Conservation (phyloP, 2,888 invertebrate genomes). For the Balanococcus diminutus region DNA sequence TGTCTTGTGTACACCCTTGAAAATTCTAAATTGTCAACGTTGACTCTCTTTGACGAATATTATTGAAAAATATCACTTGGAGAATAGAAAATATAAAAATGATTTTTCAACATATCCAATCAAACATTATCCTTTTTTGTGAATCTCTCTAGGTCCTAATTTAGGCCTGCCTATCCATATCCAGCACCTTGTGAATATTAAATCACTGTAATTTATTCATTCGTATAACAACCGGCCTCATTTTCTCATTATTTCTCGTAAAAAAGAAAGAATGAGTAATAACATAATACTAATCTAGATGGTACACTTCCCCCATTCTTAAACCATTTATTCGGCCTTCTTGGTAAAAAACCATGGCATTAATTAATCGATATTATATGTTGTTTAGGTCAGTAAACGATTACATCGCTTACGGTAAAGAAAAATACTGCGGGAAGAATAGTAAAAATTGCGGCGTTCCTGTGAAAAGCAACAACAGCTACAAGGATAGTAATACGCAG, state of each 20-base stretch:
- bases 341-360: not conserved
- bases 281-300: not conserved
- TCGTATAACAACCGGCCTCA: not conserved
- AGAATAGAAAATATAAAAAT: too few relatives aligned
- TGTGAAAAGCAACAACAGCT: slow-evolving; percentile 61
- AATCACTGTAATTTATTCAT: not conserved
- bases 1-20: too few relatives aligned
- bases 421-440: slow-evolving; percentile 61
- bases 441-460: slow-evolving; percentile 59
- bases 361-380: slow-evolving; percentile 7
- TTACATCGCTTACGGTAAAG: slow-evolving; percentile 63
- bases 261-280: not conserved
- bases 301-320: not conserved
- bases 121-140: not conserved
- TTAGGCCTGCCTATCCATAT: not conserved
- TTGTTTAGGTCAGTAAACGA: slow-evolving; percentile 63
- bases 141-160: not conserved
- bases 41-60: too few relatives aligned
- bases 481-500: slow-evolving; percentile 60
- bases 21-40: too few relatives aligned
- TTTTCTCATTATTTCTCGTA: not conserved
- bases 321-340: not conserved
- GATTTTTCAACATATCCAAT: not conserved
- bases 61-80: too few relatives aligned
- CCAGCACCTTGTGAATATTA: not conserved